A percentile compares a stretch with the other conserved stretches of the same genome.
These are phyloP conservation scores for Saccopteryx bilineata DNA, from an alignment of 2,113 vertebrate species.

Conservation along the genomic window DNA sequence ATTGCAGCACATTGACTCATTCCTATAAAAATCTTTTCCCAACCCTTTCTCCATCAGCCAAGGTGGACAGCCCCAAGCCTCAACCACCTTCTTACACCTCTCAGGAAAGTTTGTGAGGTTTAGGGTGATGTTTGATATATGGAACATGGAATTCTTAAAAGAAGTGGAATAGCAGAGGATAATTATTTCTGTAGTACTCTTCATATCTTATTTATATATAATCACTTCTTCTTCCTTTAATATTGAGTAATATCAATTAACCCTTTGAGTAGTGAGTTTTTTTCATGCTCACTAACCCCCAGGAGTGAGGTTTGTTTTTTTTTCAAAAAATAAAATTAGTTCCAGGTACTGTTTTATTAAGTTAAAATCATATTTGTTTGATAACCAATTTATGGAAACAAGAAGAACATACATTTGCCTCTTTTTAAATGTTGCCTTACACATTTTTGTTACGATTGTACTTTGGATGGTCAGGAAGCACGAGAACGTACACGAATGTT, in stretches of 20 bases:
- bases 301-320: too few species aligned
- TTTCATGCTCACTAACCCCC: too few species aligned
- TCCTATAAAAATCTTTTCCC: too few species aligned
- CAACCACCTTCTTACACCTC: not conserved
- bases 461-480: too few species aligned
- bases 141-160: not conserved
- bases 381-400: too few species aligned
- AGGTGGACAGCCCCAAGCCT: not conserved
- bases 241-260: not conserved
- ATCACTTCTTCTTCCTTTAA: not conserved
- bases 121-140: not conserved
- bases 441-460: too few species aligned
- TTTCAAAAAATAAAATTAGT: too few species aligned
- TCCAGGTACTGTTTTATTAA: too few species aligned
- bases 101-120: not conserved
- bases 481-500: too few species aligned
- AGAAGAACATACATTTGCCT: too few species aligned
- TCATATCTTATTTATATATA: constrained; percentile 57
- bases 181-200: not conserved
- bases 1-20: not conserved
- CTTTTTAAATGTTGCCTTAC: too few species aligned
- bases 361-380: too few species aligned
- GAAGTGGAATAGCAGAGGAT: not conserved
- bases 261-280: not conserved
- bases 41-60: not conserved